Percentiles rank a stretch among this genome's conserved stretches.
These are phyloP conservation scores for Crotophaga sulcirostris DNA, from an alignment of 2,113 vertebrate species.

Conservation along the genomic window DNA sequence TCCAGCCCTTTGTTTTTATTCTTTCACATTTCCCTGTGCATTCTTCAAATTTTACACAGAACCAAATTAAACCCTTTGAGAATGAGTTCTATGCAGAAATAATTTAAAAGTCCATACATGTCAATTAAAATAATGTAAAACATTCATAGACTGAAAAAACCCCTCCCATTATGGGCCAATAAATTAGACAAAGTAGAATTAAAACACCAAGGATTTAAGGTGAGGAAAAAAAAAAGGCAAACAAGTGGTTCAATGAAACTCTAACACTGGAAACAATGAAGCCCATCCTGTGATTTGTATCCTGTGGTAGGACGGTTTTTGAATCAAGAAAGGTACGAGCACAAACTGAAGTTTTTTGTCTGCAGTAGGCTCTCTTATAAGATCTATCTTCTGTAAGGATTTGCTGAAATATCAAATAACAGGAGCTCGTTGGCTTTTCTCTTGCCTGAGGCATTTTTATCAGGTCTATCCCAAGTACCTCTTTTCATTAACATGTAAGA, in stretches of 20 bases:
- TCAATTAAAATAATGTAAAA: conserved; percentile 53
- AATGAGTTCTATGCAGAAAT: not conserved
- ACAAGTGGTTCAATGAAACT: conserved; percentile 4
- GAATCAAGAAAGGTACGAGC: not conserved
- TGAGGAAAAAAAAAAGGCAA: not conserved
- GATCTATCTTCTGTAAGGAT: not conserved
- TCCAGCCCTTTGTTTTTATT: conserved; percentile 25
- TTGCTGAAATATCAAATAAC: not conserved
- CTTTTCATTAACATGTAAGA: not conserved
- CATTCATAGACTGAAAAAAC: conserved; percentile 33
- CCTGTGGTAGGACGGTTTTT: not conserved
- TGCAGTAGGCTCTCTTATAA: not conserved
- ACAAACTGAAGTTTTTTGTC: not conserved
- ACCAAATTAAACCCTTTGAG: conserved; percentile 37
- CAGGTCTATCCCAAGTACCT: not conserved
- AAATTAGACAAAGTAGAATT: not conserved
- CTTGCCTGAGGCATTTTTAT: not conserved
- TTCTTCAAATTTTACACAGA: conserved; percentile 25
- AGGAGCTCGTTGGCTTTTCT: not conserved
- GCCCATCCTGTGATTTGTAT: not conserved
- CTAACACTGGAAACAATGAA: conserved; percentile 16
- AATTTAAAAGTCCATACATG: conserved; percentile 17
- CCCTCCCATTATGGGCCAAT: not conserved
- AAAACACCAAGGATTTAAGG: not conserved
- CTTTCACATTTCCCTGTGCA: not conserved